Conservation (phyloP, 2,797 vertebrate species). For the Molossus alvarezi region DNA sequence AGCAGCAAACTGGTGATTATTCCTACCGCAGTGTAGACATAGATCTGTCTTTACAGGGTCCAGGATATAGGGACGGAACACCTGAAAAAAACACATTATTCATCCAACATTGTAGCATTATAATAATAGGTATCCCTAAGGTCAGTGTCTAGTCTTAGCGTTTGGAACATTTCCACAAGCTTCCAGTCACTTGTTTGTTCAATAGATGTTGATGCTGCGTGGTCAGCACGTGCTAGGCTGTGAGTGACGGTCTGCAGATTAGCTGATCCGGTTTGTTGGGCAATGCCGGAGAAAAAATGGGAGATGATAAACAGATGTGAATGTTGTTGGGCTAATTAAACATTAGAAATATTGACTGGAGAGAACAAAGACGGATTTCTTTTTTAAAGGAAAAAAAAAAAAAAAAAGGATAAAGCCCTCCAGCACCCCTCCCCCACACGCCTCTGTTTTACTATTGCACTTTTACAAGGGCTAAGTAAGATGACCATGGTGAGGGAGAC, state of each 20-base stretch:
- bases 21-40: background rate
- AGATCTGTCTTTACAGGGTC: background rate
- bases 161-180: background rate
- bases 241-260: background rate
- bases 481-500: background rate
- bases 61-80: background rate
- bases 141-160: background rate
- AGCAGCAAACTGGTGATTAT: background rate
- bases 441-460: background rate
- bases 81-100: background rate
- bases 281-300: background rate
- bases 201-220: background rate
- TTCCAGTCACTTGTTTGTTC: background rate
- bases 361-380: background rate
- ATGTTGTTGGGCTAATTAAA: background rate
- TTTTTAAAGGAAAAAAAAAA: background rate
- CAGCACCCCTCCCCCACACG: fast-evolving
- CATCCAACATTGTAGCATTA: background rate
- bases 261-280: background rate
- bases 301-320: background rate
- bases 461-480: background rate
- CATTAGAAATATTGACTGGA: background rate
- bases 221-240: fast-evolving
- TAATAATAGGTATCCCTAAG: slow-evolving; percentile 19
- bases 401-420: background rate